These are phyloP conservation scores for Sipha flava DNA, from an alignment of 1,140 invertebrate genomes.

Conservation along the genomic window DNA sequence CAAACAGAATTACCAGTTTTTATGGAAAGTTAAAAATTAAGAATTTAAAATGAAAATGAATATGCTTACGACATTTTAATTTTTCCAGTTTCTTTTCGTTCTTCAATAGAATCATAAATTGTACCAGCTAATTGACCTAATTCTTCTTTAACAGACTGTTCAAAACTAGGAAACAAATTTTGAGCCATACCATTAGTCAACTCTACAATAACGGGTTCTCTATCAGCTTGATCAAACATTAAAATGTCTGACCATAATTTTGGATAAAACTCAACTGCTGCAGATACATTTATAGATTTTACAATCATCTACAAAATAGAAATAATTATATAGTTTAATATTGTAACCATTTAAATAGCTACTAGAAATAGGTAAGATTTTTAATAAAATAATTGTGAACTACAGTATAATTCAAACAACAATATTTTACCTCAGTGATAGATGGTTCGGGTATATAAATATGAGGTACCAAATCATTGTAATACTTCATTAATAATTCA, in stretches of 20 bases:
- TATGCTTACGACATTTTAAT: constrained; percentile 27
- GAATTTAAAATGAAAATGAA: neutral
- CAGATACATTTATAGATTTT: constrained; percentile 53
- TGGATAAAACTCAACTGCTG: constrained; percentile 55
- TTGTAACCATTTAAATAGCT: neutral
- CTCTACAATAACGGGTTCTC: neutral
- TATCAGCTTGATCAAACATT: constrained; percentile 51
- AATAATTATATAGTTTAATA: neutral
- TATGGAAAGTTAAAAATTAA: too few relatives aligned
- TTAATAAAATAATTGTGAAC: neutral
- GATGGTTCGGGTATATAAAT: constrained; percentile 63
- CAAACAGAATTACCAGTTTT: too few relatives aligned
- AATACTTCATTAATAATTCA: constrained; percentile 62
- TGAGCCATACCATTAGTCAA: constrained; percentile 12
- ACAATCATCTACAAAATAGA: constrained; percentile 44
- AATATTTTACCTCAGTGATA: neutral
- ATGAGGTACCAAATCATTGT: constrained; percentile 67
- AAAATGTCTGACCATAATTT: constrained; percentile 70
- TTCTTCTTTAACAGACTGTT: neutral
- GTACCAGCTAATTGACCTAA: neutral
- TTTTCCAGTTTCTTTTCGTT: constrained; percentile 8
- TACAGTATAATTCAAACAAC: neutral
- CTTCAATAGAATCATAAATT: constrained; percentile 14
- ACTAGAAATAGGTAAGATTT: too few relatives aligned
- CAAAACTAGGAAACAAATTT: constrained; percentile 6